phyloP scores from a whole-genome alignment of 2,113 vertebrate species.

The Lycocorax pyrrhopterus region DNA sequence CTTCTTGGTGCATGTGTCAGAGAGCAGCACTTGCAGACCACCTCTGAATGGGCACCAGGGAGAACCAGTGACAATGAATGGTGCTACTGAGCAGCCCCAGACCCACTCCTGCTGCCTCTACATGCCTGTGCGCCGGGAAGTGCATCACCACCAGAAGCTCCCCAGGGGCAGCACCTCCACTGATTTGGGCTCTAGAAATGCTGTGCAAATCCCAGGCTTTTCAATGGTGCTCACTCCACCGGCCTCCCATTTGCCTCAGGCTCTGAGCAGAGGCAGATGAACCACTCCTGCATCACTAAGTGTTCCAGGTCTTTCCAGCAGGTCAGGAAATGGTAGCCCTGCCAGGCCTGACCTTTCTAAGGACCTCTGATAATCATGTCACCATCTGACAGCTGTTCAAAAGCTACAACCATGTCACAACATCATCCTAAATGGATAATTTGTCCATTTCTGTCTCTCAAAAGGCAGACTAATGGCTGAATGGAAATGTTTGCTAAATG shows the following conservation, averaged over 20 bases:
- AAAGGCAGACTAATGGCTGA: neutral
- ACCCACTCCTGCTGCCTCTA: neutral
- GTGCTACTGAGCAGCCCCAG: neutral
- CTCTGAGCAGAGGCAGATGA: neutral
- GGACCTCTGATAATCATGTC: neutral
- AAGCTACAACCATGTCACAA: neutral
- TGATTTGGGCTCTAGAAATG: neutral
- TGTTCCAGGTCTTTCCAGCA: neutral
- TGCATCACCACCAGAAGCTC: neutral
- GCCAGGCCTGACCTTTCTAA: neutral
- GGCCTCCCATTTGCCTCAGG: neutral
- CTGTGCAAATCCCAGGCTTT: neutral
- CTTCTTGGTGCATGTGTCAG: neutral
- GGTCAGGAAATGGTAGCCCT: neutral
- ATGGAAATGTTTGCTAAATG: neutral
- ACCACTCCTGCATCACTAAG: neutral
- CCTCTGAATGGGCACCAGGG: neutral
- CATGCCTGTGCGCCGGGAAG: fast-evolving
- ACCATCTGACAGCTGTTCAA: neutral
- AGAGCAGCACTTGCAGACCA: neutral
- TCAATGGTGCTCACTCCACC: fast-evolving
- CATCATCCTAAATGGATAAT: neutral
- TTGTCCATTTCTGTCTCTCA: neutral
- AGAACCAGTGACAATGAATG: neutral
- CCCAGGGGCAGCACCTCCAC: neutral